Conservation (phyloP, 1,140 invertebrate genomes). For the Anoplolepis gracilipes region DNA sequence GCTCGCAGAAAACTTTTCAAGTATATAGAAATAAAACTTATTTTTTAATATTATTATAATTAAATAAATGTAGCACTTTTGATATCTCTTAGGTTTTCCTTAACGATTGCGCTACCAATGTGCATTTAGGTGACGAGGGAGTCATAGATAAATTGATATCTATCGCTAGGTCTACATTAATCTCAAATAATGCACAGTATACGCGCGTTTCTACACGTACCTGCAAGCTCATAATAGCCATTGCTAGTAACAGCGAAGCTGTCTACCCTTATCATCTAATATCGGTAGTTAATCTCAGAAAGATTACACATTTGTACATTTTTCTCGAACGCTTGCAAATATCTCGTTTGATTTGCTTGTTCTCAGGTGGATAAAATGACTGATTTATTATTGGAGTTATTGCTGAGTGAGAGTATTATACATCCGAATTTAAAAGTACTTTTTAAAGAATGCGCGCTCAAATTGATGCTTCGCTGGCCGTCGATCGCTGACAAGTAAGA, state of each 20-base stretch:
- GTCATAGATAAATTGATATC: constrained; percentile 84
- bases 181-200: constrained; percentile 84
- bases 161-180: constrained; percentile 83
- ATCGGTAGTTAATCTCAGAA: constrained; percentile 73
- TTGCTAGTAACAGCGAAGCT: constrained; percentile 82
- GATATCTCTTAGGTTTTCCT: constrained; percentile 80
- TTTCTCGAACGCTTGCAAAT: background rate
- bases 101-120: constrained; percentile 83
- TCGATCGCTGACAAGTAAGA: constrained; percentile 81
- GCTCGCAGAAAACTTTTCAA: constrained; percentile 84
- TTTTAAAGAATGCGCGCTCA: constrained; percentile 83
- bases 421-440: constrained; percentile 82
- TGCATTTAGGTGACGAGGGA: constrained; percentile 81
- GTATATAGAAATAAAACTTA: constrained; percentile 65
- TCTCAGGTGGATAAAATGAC: constrained; percentile 84
- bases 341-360: constrained; percentile 1
- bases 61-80: background rate
- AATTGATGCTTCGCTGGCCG: constrained; percentile 85
- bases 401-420: constrained; percentile 83
- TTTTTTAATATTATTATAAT: background rate
- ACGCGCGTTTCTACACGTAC: constrained; percentile 83
- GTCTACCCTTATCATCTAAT: constrained; percentile 83
- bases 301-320: constrained; percentile 20
- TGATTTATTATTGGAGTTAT: constrained; percentile 82
- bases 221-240: constrained; percentile 84